Percentiles rank a stretch among this genome's conserved stretches.
phyloP scores from a whole-genome alignment of 2,797 vertebrate genomes.

The Crocodylus rhombifer region DNA sequence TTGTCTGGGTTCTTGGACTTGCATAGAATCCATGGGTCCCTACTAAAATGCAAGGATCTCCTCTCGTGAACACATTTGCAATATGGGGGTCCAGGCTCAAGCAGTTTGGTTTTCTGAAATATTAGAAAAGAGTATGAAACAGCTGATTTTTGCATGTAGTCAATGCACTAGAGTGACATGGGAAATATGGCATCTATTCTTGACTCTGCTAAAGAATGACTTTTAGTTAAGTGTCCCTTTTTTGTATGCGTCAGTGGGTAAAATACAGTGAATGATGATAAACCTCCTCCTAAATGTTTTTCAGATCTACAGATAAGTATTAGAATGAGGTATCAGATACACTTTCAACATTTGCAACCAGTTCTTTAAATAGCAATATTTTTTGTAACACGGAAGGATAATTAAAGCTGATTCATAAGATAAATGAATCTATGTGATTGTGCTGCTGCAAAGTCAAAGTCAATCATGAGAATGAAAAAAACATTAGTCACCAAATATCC shows the following conservation, averaged over 20 bases:
- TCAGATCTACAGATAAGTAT: neutral
- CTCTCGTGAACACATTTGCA: neutral
- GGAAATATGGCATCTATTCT: neutral
- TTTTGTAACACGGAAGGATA: neutral
- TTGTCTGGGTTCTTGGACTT: neutral
- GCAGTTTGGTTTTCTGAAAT: neutral
- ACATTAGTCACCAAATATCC: too few species aligned
- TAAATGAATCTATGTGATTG: neutral
- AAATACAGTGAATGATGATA: neutral
- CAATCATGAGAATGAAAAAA: neutral
- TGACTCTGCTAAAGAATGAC: neutral
- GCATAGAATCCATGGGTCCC: too few species aligned
- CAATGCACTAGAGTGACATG: neutral
- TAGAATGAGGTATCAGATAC: neutral
- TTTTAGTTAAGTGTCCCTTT: neutral
- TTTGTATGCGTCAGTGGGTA: neutral
- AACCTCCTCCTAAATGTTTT: neutral
- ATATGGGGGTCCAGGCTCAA: neutral
- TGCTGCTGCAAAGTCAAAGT: neutral
- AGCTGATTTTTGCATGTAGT: neutral
- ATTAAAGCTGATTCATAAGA: neutral
- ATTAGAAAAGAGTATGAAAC: neutral
- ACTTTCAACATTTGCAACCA: neutral
- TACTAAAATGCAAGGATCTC: neutral
- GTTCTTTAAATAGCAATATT: neutral